A percentile compares a stretch with the other conserved stretches of the same genome.
Evolutionary conservation across 2,113 vertebrate species (phyloP).

Genomic region (Polypterus senegalus): DNA sequence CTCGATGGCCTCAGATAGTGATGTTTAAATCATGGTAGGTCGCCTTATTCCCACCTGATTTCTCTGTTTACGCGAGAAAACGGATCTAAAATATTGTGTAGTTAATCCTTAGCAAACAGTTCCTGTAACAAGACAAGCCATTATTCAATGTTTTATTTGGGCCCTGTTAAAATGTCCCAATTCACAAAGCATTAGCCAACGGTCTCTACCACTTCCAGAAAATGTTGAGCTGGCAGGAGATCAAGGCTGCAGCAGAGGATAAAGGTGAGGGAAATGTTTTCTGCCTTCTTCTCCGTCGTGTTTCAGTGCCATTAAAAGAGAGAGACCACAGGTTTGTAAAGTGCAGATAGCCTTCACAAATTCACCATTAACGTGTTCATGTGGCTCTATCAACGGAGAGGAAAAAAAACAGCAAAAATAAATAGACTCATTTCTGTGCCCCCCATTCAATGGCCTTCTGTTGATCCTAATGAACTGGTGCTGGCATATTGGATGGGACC

Average conservation of each 20-base stretch:
- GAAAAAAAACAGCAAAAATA: constrained; percentile 10
- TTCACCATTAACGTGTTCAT: neutral
- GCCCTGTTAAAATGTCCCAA: constrained; percentile 4
- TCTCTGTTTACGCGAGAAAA: too few species aligned
- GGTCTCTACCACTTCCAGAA: constrained; percentile 28
- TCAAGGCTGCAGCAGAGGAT: constrained; percentile 31
- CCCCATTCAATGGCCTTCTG: neutral
- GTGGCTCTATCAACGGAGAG: constrained; percentile 1
- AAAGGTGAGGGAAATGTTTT: constrained; percentile 16
- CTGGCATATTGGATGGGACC: neutral
- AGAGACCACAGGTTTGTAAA: too few species aligned
- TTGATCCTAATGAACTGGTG: neutral
- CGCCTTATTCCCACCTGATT: too few species aligned
- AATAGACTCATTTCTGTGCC: constrained; percentile 3
- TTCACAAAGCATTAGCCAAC: constrained; percentile 11
- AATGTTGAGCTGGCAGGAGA: constrained; percentile 41
- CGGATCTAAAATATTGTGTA: too few species aligned
- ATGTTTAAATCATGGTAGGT: too few species aligned
- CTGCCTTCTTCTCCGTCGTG: constrained; percentile 10
- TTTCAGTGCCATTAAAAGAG: too few species aligned
- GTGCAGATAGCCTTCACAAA: too few species aligned
- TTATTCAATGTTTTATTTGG: neutral
- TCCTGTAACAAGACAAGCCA: too few species aligned
- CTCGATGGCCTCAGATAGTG: too few species aligned
- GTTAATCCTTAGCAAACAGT: too few species aligned